phyloP scores from a whole-genome alignment of 2,113 vertebrate species.

The Ceyx margarethae region DNA sequence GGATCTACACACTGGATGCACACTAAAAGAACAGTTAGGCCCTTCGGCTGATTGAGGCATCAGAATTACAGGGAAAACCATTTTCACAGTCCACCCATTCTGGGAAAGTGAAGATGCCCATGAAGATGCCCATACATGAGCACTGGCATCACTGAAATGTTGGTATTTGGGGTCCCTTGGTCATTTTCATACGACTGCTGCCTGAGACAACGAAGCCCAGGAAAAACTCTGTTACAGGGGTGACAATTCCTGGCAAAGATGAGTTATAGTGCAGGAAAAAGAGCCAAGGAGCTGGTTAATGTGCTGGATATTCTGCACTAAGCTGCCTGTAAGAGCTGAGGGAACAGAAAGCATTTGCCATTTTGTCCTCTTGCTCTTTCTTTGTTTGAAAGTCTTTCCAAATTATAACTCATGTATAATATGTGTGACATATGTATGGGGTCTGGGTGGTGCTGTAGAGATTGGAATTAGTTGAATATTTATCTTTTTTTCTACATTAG shows the following conservation, averaged over 20 bases:
- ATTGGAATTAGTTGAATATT: neutral
- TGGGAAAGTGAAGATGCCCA: neutral
- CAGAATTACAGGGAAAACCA: neutral
- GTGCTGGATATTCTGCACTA: neutral
- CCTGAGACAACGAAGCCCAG: constrained; percentile 55
- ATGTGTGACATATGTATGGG: neutral
- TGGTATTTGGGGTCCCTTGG: neutral
- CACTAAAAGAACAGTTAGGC: neutral
- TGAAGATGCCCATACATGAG: neutral
- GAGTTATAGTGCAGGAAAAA: constrained; percentile 35
- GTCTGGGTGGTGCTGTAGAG: neutral
- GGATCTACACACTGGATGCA: neutral
- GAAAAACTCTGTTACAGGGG: constrained; percentile 27
- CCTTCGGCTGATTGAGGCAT: neutral
- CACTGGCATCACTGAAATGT: neutral
- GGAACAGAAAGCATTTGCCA: neutral
- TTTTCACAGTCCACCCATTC: neutral
- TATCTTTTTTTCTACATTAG: neutral
- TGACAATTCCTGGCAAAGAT: constrained; percentile 50
- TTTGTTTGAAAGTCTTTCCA: neutral
- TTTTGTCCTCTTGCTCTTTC: neutral
- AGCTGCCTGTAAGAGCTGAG: neutral
- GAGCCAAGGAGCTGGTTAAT: constrained; percentile 22
- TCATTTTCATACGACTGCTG: neutral
- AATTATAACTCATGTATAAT: neutral